These are phyloP conservation scores for Austrofundulus limnaeus DNA, from an alignment of 2,113 vertebrate genomes.

Conservation along the genomic window DNA sequence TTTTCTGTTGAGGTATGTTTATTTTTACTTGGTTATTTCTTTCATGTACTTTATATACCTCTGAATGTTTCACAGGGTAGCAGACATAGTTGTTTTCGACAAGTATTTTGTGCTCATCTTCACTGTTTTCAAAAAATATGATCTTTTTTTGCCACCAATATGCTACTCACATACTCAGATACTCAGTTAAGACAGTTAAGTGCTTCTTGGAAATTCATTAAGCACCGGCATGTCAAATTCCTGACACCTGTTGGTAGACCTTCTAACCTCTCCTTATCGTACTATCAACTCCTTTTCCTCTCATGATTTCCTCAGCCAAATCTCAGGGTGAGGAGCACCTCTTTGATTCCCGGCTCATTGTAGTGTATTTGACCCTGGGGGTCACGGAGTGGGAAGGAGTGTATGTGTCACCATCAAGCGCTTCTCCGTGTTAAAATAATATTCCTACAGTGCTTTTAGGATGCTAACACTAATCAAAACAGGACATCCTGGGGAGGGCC, in stretches of 20 bases:
- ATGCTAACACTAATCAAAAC: slow-evolving; percentile 99
- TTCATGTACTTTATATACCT: too few species aligned
- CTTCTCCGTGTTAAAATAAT: slow-evolving; percentile 91
- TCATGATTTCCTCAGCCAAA: slow-evolving; percentile 63
- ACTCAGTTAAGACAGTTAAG: not conserved
- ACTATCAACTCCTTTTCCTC: slow-evolving; percentile 61
- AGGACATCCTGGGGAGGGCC: slow-evolving; percentile 97
- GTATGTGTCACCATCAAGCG: slow-evolving; percentile 67
- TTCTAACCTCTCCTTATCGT: slow-evolving; percentile 44
- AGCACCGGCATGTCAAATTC: slow-evolving; percentile 13
- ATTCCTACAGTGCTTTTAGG: slow-evolving; percentile 93
- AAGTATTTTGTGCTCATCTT: not conserved
- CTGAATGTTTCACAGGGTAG: too few species aligned
- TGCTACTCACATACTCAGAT: not conserved
- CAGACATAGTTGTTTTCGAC: not conserved
- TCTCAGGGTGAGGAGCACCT: slow-evolving; percentile 61
- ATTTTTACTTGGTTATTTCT: too few species aligned
- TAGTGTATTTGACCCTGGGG: slow-evolving; percentile 60
- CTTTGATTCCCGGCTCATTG: slow-evolving; percentile 74
- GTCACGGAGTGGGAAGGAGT: slow-evolving; percentile 71
- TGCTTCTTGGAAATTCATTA: slow-evolving; percentile 18
- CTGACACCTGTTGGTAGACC: slow-evolving; percentile 61
- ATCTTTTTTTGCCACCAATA: not conserved
- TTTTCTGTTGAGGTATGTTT: too few species aligned
- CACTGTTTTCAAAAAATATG: not conserved